Evolutionary conservation across 1,140 invertebrate genomes (phyloP), one percentile per base, ranked within the genome.

Genomic region (Diorhabda sublineata): DNA sequence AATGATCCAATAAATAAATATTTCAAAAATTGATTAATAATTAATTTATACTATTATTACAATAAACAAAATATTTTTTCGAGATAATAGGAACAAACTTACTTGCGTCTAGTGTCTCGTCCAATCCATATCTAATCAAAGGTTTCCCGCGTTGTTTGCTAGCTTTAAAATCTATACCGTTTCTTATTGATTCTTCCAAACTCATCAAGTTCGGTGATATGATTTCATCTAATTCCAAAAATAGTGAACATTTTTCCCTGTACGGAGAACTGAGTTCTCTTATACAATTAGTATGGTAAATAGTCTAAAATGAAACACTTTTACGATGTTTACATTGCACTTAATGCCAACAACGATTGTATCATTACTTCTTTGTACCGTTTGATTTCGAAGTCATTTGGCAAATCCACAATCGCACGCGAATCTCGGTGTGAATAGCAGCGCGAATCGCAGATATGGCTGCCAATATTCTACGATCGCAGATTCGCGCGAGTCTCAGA

Each of bases 101-200:
- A 80, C 79, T 79, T 45, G 72, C 74, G 67, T 80, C 78, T 56
- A 81, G 66, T 60, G 69, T 67, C 58, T 69, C 71, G 66, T 81
- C 79, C 5, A 80, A 61, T 5, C 77, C 76, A 45, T 74, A 73
- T 61, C 78, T 76, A 26, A 80, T 74, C 11, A 69, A 64, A 2
- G 78, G 79, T 43, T 77, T 68, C 2, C 70, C 71, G 5, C 58
- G 56, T 59, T 69, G 69, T 4, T 61, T 58, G 41, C 71, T 72
- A 41, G 65, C 68, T 42, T 72, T 71, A 61, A 81, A 80, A 70
- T 81, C 80, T 11, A 81, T 67, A 4, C 76, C 71, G 57, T 73
- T 74, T 44, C 66, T 69, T 2, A 81, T 78, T 5, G 76, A 76
- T 42, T 75, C 59, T 62, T 77, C 73, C n/a, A 81, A 58, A 8